phyloP scores from a whole-genome alignment of 2,888 invertebrate species.

The Aporophyla nigra region DNA sequence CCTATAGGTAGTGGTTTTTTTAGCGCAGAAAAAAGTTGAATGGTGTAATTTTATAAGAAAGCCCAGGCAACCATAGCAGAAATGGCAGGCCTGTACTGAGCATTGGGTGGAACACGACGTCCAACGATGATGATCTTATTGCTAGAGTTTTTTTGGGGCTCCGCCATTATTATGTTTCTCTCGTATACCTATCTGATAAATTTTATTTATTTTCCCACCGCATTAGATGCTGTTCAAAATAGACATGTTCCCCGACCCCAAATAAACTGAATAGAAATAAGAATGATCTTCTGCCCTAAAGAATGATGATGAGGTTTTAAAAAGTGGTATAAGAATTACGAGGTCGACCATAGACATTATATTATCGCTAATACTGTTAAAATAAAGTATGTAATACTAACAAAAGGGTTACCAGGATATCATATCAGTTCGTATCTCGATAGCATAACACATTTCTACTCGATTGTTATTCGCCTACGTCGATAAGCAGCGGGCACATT shows the following conservation, averaged over 20 bases:
- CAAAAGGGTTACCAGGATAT: conserved; percentile 26
- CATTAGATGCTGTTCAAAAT: background rate
- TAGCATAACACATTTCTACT: conserved; percentile 44
- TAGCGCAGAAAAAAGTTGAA: conserved; percentile 34
- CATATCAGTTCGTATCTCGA: conserved; percentile 19
- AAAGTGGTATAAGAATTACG: background rate
- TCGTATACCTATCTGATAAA: too few species aligned
- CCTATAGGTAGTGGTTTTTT: conserved; percentile 19
- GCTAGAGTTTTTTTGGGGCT: background rate
- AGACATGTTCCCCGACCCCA: too few species aligned
- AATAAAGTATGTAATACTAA: conserved; percentile 3
- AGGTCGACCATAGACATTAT: background rate
- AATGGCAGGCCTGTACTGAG: conserved; percentile 20
- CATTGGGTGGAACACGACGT: conserved; percentile 9
- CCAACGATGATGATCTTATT: conserved; percentile 19
- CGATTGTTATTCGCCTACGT: conserved; percentile 46
- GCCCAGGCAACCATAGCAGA: conserved; percentile 45
- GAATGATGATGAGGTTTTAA: background rate
- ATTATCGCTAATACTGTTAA: background rate
- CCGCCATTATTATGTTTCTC: background rate
- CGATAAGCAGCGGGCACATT: conserved; percentile 44
- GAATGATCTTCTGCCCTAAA: background rate
- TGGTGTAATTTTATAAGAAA: conserved; percentile 45
- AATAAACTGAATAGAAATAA: background rate
- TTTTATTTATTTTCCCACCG: background rate